Base-by-base conservation (phyloP, 2,888 invertebrate species). In the Chalcis sispes region DNA sequence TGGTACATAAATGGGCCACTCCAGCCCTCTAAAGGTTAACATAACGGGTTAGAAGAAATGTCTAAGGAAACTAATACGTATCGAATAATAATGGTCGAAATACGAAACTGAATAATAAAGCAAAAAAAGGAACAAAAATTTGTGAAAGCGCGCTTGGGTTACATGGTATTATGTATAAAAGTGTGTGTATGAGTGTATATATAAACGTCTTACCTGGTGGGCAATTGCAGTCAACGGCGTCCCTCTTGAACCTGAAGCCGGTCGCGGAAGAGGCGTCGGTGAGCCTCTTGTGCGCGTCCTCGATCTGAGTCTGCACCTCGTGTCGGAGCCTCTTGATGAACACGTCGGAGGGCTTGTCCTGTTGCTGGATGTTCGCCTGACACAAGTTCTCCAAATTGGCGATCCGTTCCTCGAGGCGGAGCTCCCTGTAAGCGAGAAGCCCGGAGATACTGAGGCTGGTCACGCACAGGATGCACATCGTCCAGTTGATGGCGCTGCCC, bases 181-280 rank as follows among this genome's bases (percentile, higher is more conserved):
- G n/a, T n/a, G n/a, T n/a, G n/a, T n/a, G n/a, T n/a, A n/a, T n/a
- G 1, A 29, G 27, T 25, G 42, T 42, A 1, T 40, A 40, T 36
- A 59, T n/a, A 46, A 1, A 42, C 2, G n/a, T 80, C 85, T 79
- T 71, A 88, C 88, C 88, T 80, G 85, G 80, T 72, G 88, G 88
- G 83, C 88, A 88, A 71, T 87, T 87, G 84, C 88, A 88, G n/a
- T 88, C 87, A 42, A 82, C 62, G 10, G 82, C 72, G 46, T 87
- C 85, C 69, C 88, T 83, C 79, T 85, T 88, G 82, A 79, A 82
- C 81, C 88, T 85, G 80, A 84, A 84, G 69, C 83, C 52, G 73
- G 25, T 32, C 7, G 25, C 42, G 42, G 29, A 27, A 25, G 64
- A 23, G 32, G 32, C 67, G 20, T 40, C 75, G 5, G 29, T 20